phyloP scores from a whole-genome alignment of 1,140 invertebrate genomes.

The Phocides pigmalion region DNA sequence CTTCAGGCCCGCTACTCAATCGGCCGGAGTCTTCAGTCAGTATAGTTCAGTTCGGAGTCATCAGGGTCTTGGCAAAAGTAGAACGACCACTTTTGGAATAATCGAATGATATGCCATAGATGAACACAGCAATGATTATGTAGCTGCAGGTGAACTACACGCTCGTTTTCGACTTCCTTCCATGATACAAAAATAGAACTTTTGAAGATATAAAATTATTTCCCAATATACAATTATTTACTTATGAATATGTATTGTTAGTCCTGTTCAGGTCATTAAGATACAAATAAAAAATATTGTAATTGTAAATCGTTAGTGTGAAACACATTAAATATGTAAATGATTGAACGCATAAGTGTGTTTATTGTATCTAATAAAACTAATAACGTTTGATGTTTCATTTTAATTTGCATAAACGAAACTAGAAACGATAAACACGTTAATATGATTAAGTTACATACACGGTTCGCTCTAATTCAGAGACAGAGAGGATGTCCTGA shows the following conservation, averaged over 20 bases:
- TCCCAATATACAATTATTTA: not conserved
- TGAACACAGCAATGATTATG: too few relatives aligned
- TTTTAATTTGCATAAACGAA: not conserved
- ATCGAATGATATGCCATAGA: too few relatives aligned
- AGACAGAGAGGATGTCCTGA: too few relatives aligned
- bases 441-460: too few relatives aligned
- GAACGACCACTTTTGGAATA: too few relatives aligned
- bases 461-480: too few relatives aligned
- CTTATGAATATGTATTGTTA: not conserved
- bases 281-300: not conserved
- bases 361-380: conserved; percentile 2
- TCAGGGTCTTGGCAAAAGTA: too few relatives aligned
- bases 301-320: not conserved
- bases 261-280: not conserved
- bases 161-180: too few relatives aligned
- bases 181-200: not conserved
- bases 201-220: not conserved
- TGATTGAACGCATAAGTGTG: conserved; percentile 3
- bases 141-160: too few relatives aligned
- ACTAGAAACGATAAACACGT: not conserved
- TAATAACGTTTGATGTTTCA: conserved; percentile 1
- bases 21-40: too few relatives aligned
- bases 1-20: too few relatives aligned
- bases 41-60: too few relatives aligned
- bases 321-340: conserved; percentile 4